A percentile compares a stretch with the other conserved stretches of the same genome.
These are phyloP conservation scores for Lophius piscatorius DNA, from an alignment of 2,113 vertebrate genomes.

Conservation along the genomic window DNA sequence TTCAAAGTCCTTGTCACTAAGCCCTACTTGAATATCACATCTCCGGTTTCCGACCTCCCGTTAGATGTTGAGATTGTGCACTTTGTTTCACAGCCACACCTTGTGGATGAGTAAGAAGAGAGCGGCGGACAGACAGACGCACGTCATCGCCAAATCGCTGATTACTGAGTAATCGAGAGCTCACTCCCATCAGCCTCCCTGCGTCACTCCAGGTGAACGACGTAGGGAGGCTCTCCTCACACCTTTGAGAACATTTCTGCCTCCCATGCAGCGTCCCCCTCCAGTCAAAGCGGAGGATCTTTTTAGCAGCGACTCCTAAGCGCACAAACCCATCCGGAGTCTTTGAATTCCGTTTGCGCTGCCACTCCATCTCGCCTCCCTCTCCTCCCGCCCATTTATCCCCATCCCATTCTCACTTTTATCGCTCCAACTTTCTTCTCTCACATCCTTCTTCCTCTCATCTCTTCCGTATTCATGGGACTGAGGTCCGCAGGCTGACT, in stretches of 20 bases:
- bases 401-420: slow-evolving; percentile 49
- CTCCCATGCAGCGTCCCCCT: slow-evolving; percentile 10
- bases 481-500: slow-evolving; percentile 57
- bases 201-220: slow-evolving; percentile 22
- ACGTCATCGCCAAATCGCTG: slow-evolving; percentile 34
- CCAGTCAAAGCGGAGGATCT: slow-evolving; percentile 15
- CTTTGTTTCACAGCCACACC: neutral
- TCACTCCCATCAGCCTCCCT: too few species aligned
- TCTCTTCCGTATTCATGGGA: slow-evolving; percentile 59
- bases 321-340: slow-evolving; percentile 37
- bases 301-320: slow-evolving; percentile 46
- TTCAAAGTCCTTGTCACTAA: too few species aligned
- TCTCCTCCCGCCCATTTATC: slow-evolving; percentile 45
- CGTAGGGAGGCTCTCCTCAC: slow-evolving; percentile 22
- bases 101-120: slow-evolving; percentile 12
- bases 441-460: slow-evolving; percentile 51
- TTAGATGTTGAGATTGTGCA: neutral
- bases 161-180: slow-evolving; percentile 18
- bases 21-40: too few species aligned
- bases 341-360: slow-evolving; percentile 64
- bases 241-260: slow-evolving; percentile 5
- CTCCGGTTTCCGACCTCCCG: neutral
- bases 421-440: slow-evolving; percentile 57
- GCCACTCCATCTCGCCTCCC: slow-evolving; percentile 41
- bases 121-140: slow-evolving; percentile 22